Percentiles rank a stretch among this genome's conserved stretches.
Evolutionary conservation across 2,797 vertebrate genomes (phyloP).

Genomic region (Tenualosa thibaudeaui): DNA sequence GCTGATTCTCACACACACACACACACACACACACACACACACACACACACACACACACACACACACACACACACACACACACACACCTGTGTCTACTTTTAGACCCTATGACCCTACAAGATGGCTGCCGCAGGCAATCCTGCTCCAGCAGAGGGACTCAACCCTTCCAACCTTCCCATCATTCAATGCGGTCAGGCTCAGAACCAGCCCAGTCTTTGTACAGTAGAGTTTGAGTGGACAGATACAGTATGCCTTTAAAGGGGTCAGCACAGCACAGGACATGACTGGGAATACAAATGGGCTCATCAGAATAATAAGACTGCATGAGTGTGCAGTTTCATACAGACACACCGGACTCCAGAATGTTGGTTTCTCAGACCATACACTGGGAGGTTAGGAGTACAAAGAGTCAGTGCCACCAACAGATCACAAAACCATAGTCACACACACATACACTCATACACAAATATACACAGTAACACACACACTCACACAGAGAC

Average conservation of each 20-base stretch:
- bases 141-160: neutral
- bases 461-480: slow-evolving; percentile 15
- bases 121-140: neutral
- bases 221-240: neutral
- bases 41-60: neutral
- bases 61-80: neutral
- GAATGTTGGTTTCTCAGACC: neutral
- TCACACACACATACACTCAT: neutral
- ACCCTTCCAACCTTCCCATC: neutral
- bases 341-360: neutral
- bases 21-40: neutral
- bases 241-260: too few species aligned
- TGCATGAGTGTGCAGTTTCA: neutral
- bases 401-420: neutral
- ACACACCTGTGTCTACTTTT: neutral
- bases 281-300: neutral
- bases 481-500: neutral
- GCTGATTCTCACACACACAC: neutral
- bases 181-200: neutral
- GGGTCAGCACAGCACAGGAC: too few species aligned
- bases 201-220: neutral
- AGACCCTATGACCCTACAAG: neutral
- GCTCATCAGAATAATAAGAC: neutral
- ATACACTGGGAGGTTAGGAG: neutral
- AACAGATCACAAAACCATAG: slow-evolving; percentile 16